Evolutionary conservation across 2,113 vertebrate genomes (phyloP).

Genomic region (Rattus norvegicus): DNA sequence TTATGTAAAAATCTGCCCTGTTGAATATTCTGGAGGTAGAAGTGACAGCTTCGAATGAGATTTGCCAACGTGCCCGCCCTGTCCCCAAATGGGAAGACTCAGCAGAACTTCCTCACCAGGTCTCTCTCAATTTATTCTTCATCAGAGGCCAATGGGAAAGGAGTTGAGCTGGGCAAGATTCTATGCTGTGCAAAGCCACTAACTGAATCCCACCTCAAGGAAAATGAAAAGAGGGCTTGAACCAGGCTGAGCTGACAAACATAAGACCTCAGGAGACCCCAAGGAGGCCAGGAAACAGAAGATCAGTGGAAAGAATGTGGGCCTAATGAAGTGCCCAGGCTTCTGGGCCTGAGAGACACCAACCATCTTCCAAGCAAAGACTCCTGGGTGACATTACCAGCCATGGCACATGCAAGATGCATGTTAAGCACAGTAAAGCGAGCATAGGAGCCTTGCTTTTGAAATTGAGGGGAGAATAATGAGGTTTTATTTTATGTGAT

Average conservation of each 20-base stretch:
- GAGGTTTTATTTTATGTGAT: background rate
- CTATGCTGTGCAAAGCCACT: background rate
- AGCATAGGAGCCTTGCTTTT: background rate
- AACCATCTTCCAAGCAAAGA: background rate
- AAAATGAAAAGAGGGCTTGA: background rate
- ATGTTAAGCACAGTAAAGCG: background rate
- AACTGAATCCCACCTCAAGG: constrained; percentile 52
- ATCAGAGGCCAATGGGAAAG: constrained; percentile 42
- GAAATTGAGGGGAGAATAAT: background rate
- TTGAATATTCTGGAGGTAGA: constrained; percentile 77
- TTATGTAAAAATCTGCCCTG: constrained; percentile 81
- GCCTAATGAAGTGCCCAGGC: background rate
- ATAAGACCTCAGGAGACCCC: background rate
- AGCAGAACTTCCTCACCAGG: constrained; percentile 60
- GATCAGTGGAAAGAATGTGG: background rate
- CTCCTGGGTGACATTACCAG: background rate
- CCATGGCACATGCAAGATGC: fast-evolving
- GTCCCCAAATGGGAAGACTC: constrained; percentile 65
- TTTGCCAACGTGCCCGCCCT: constrained; percentile 70
- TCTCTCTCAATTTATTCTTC: constrained; percentile 78
- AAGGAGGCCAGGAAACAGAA: background rate
- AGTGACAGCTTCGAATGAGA: constrained; percentile 71
- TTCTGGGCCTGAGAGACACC: background rate
- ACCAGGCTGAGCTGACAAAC: background rate
- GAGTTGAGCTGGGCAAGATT: constrained; percentile 32